phyloP scores from a whole-genome alignment of 1,140 invertebrate species.

The Drosophila pectinifera region DNA sequence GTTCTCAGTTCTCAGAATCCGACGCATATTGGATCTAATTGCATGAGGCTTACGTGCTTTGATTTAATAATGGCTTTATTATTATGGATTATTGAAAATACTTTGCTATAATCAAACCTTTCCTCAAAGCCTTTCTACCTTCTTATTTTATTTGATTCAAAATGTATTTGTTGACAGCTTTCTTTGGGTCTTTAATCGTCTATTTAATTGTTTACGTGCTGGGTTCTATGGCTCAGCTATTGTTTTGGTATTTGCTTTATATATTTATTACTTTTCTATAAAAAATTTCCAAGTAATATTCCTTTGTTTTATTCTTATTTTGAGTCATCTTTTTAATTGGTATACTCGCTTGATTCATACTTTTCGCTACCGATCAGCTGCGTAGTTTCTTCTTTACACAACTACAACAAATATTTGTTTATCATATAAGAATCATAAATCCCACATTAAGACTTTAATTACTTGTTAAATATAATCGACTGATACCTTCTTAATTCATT shows the following conservation, averaged over 20 bases:
- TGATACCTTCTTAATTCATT: background rate
- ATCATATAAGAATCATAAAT: background rate
- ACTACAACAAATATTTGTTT: background rate
- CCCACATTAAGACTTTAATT: background rate
- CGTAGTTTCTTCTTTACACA: background rate
- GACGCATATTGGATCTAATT: background rate
- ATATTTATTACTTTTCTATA: background rate
- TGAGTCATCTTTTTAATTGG: background rate
- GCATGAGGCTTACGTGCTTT: slow-evolving; percentile 6
- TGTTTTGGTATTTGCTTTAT: background rate
- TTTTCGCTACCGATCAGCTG: background rate
- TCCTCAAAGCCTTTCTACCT: background rate
- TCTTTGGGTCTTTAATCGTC: background rate
- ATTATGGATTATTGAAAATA: background rate
- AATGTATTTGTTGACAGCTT: background rate
- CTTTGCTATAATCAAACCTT: too few species aligned
- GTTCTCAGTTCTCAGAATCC: background rate
- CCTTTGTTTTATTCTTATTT: slow-evolving; percentile 5
- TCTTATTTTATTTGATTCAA: background rate
- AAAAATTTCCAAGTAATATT: background rate
- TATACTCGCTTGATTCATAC: background rate
- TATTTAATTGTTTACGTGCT: slow-evolving; percentile 5
- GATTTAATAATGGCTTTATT: slow-evolving; percentile 21
- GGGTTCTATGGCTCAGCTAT: slow-evolving; percentile 1
- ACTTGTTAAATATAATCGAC: background rate